These are phyloP conservation scores for Aphelocoma californica DNA, from an alignment of 2,797 vertebrate genomes.

Conservation along the genomic window DNA sequence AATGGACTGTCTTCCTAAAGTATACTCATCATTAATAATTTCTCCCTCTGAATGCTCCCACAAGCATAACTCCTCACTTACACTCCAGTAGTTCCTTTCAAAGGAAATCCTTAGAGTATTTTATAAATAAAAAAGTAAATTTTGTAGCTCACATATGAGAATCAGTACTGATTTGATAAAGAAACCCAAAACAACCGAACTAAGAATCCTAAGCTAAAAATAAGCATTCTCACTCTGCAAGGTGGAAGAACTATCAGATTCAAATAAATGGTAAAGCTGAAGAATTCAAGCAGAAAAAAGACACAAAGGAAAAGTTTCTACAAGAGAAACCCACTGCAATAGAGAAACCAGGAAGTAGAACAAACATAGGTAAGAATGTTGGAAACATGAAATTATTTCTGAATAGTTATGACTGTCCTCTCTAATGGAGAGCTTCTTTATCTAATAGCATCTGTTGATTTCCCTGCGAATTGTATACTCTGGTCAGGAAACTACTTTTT, in stretches of 20 bases:
- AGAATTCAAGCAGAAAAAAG: background rate
- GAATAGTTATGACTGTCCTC: background rate
- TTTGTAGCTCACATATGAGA: background rate
- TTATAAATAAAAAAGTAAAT: background rate
- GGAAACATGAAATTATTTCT: background rate
- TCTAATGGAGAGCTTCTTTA: background rate
- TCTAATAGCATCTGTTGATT: background rate
- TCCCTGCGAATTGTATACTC: background rate
- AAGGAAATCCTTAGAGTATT: background rate
- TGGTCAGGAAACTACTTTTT: constrained; percentile 4
- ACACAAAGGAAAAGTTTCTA: background rate
- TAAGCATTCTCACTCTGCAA: background rate
- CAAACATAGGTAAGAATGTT: background rate
- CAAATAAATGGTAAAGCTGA: background rate
- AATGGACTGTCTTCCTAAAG: background rate
- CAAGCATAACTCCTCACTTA: background rate
- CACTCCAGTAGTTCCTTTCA: background rate
- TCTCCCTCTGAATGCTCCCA: background rate
- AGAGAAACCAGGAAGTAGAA: background rate
- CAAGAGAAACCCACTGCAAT: background rate
- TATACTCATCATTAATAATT: background rate
- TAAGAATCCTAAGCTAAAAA: background rate
- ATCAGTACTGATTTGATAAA: background rate
- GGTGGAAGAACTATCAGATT: background rate
- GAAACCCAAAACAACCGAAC: background rate